Evolutionary conservation across 2,113 vertebrate species (phyloP), one percentile per base, ranked within the genome.

Genomic region (Hippocampus zosterae): DNA sequence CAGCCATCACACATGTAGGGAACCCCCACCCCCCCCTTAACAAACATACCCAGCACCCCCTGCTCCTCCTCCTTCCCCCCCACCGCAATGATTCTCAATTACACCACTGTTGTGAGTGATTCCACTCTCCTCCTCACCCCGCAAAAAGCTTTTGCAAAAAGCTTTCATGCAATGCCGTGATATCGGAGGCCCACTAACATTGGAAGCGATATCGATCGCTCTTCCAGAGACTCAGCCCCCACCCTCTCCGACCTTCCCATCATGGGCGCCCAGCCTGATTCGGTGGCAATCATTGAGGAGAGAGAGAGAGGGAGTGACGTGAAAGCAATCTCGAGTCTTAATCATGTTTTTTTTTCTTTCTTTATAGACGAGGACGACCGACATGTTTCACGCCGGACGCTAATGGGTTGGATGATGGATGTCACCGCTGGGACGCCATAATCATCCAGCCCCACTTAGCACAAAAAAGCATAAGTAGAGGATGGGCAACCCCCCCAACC

Each of bases 161-260:
- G 89, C 91, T 90, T 81, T 63, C 76, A 37, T 33, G 80, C 85
- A 91, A 81, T 42, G 67, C 67, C 87, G 91, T 71, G 84, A 90
- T 27, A 89, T 80, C 71, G 78, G 40, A 69, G 80, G 78, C 29
- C 5, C 76, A 86, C 84, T 88, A 90, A 72, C 66, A 88, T 53
- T 79, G 41, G 66, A 77, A 90, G 80, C 88, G 55, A 63, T 88
- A 94, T 93, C 85, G 95, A 95, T 94, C 90, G 90, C 88, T 81
- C 74, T 76, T 72, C 44, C 66, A 71, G 77, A 84, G 87, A 66
- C 70, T 72, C 73, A 64, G 16, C 40, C 75, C 80, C 86, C 50
- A 11, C 66, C 80, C 66, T 0, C 68, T 69, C 72, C 21, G 74
- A 80, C 73, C 89, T 81, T 73, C 11, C 85, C 77, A 74, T 50